Conservation (phyloP, 2,797 vertebrate species). For the Phalanger gymnotis region DNA sequence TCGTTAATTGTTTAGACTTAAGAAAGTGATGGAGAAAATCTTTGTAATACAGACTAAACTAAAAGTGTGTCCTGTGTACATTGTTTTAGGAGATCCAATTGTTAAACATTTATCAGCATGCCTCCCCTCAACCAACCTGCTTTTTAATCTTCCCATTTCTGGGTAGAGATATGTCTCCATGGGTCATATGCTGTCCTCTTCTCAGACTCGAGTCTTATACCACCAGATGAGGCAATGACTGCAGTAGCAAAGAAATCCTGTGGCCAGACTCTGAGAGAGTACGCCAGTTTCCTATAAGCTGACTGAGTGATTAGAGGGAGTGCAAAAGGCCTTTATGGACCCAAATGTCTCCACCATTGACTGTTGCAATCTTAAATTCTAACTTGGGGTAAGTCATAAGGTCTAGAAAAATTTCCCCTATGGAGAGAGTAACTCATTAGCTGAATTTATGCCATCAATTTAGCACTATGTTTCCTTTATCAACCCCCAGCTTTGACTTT, state of each 20-base stretch:
- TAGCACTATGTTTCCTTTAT: not conserved
- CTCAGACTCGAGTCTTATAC: not conserved
- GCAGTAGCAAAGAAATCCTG: not conserved
- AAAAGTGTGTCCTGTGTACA: not conserved
- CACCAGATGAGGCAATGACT: not conserved
- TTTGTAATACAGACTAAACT: not conserved
- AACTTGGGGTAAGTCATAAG: not conserved
- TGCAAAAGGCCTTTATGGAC: not conserved
- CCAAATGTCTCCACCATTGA: not conserved
- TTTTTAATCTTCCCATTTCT: not conserved
- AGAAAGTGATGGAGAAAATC: not conserved
- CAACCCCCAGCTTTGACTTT: not conserved
- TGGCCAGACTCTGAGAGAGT: not conserved
- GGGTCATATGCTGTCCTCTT: not conserved
- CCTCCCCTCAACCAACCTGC: not conserved
- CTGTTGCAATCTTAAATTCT: not conserved
- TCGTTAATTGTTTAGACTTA: not conserved
- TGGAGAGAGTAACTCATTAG: not conserved
- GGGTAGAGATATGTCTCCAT: not conserved
- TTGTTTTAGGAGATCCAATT: not conserved
- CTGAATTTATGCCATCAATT: not conserved
- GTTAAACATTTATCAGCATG: not conserved
- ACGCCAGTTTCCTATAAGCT: not conserved
- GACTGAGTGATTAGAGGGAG: not conserved
- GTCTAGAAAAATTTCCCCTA: not conserved